These are phyloP conservation scores for Vesta saturnalis DNA, from an alignment of 2,888 invertebrate species.

Conservation along the genomic window DNA sequence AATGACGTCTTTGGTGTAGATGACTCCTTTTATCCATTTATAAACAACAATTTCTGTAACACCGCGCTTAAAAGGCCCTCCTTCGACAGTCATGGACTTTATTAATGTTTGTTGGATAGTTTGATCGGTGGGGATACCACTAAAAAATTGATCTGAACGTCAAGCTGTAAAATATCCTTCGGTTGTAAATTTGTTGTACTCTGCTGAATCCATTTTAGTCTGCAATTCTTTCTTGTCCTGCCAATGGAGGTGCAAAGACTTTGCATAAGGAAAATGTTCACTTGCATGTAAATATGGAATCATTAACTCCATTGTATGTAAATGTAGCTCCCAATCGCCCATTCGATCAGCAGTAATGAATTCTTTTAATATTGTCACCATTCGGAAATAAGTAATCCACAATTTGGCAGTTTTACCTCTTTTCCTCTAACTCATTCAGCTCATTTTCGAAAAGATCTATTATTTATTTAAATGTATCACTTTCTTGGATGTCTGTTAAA, in stretches of 20 bases:
- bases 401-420: too few species aligned
- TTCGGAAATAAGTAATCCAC: too few species aligned
- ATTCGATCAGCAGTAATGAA: too few species aligned
- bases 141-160: slow-evolving; percentile 41
- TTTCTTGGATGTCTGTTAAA: not conserved
- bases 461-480: not conserved
- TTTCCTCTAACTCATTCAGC: too few species aligned
- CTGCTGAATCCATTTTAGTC: slow-evolving; percentile 30
- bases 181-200: slow-evolving; percentile 26
- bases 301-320: too few species aligned
- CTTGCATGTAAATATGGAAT: too few species aligned
- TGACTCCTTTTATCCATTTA: slow-evolving; percentile 36
- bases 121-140: slow-evolving; percentile 41
- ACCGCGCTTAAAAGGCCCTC: slow-evolving; percentile 35
- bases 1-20: slow-evolving; percentile 41
- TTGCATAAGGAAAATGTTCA: too few species aligned
- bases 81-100: slow-evolving; percentile 38
- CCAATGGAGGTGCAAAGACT: slow-evolving; percentile 39
- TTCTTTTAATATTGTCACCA: too few species aligned
- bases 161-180: slow-evolving; percentile 34
- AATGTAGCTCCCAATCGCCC: too few species aligned
- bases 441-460: not conserved
- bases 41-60: slow-evolving; percentile 39
- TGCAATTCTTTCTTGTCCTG: slow-evolving; percentile 34
- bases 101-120: slow-evolving; percentile 44